Base-by-base conservation (phyloP, 2,888 invertebrate genomes). In the Sylvicola cinctus region DNA sequence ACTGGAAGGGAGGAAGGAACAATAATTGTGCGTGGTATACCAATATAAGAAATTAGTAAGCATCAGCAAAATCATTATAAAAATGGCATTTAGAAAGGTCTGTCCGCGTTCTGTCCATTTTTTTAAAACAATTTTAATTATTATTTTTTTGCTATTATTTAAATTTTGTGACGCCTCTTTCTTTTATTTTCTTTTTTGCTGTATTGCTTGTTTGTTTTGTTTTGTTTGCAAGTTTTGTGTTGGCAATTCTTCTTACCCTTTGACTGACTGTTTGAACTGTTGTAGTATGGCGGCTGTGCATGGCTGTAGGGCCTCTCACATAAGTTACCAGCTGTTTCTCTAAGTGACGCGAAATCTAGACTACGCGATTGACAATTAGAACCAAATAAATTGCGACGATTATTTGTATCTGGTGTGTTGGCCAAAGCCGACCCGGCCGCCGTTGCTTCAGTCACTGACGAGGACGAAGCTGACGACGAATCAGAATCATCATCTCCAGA, bases 301-400 rank as follows among this genome's bases (percentile, higher is more conserved):
- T 27, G 8, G 8, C 13, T 10, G 13, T 27, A 4, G 8, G n/a
- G n/a, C n/a, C n/a, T n/a, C n/a, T n/a, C n/a, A 4, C n/a, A 12
- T 27, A 36, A 38, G 29, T 40, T 40, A 35, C 40, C 41, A 35
- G 42, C 44, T 27, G 39, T 41, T 30, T 44, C 38, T 23, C 43
- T 41, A 20, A 46, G 35, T 30, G 44, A 41, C 6, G 46, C 46
- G 37, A 46, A 48, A 36, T 49, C 49, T 30, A 46, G 38, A n/a
- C n/a, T n/a, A n/a, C n/a, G n/a, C n/a, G n/a, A n/a, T n/a, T n/a
- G 40, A 40, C 31, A 42, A 35, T 11, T 14, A 26, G 13, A n/a
- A n/a, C n/a, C n/a, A n/a, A n/a, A n/a, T n/a, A n/a, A n/a, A n/a
- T n/a, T n/a, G n/a, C n/a, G n/a, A n/a, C n/a, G n/a, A n/a, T 11